A percentile compares a stretch with the other conserved stretches of the same genome.
phyloP scores from a whole-genome alignment of 1,140 invertebrate genomes.

The Pachypsylla venusta region DNA sequence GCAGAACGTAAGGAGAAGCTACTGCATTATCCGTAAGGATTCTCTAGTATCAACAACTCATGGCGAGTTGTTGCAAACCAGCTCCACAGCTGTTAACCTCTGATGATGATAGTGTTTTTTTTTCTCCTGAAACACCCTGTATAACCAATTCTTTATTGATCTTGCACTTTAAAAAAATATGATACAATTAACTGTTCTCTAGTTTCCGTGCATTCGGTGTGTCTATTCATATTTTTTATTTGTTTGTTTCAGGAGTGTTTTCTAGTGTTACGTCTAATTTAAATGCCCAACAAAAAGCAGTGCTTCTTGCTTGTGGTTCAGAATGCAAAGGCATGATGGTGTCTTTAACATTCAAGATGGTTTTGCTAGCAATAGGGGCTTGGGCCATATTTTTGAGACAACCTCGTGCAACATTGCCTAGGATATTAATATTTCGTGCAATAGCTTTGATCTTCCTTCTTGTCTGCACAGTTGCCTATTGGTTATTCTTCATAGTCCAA shows the following conservation, averaged over 20 bases:
- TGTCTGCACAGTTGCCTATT: slow-evolving; percentile 86
- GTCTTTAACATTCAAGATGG: slow-evolving; percentile 78
- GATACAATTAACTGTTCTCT: too few relatives aligned
- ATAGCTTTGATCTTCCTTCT: slow-evolving; percentile 77
- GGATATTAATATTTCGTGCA: slow-evolving; percentile 81
- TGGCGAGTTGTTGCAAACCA: too few relatives aligned
- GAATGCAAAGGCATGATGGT: slow-evolving; percentile 83
- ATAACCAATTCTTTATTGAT: background rate
- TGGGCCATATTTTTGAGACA: slow-evolving; percentile 73
- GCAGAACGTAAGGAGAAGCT: too few relatives aligned
- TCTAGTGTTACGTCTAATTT: slow-evolving; percentile 21
- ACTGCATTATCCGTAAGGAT: too few relatives aligned
- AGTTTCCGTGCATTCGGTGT: too few relatives aligned
- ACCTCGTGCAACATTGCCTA: slow-evolving; percentile 71
- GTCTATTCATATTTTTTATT: background rate
- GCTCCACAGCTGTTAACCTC: too few relatives aligned
- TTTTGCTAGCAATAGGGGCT: slow-evolving; percentile 78
- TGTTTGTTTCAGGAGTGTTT: slow-evolving; percentile 22
- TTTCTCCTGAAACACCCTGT: background rate
- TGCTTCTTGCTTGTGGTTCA: slow-evolving; percentile 53
- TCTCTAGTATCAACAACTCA: too few relatives aligned
- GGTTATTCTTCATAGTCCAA: slow-evolving; percentile 91
- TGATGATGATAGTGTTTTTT: too few relatives aligned
- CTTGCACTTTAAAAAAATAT: too few relatives aligned
- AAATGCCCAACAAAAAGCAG: slow-evolving; percentile 38